These are phyloP conservation scores for Hymenopus coronatus DNA, from an alignment of 2,888 invertebrate genomes.

Conservation along the genomic window DNA sequence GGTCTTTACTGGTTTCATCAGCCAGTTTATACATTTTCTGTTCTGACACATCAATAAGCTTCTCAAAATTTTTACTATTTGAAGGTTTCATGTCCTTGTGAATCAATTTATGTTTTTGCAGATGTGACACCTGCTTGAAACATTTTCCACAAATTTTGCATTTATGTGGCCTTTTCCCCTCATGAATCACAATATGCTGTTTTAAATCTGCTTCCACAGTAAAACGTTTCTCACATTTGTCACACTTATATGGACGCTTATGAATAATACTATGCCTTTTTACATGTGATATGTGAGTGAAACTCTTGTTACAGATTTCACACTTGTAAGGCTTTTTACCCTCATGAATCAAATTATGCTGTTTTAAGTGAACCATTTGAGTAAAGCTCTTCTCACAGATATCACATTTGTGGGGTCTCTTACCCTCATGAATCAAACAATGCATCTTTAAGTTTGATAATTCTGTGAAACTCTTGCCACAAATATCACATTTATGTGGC, in stretches of 20 bases:
- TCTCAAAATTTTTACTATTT: background rate
- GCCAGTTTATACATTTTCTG: no score
- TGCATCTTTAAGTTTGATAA: background rate
- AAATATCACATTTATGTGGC: background rate
- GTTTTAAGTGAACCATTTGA: background rate
- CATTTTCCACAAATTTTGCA: background rate
- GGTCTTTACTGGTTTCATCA: no score
- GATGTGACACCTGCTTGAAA: background rate
- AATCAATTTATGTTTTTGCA: background rate
- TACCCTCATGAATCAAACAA: background rate
- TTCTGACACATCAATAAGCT: background rate
- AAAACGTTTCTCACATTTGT: background rate
- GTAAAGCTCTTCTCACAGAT: background rate
- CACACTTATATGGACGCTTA: background rate
- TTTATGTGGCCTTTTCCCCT: background rate
- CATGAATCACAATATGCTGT: background rate
- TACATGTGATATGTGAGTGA: background rate
- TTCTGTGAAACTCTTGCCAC: background rate
- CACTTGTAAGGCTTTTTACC: background rate
- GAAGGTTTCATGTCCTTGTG: background rate
- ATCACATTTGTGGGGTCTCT: background rate
- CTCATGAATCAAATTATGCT: background rate
- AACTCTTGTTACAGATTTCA: background rate
- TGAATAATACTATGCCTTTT: background rate
- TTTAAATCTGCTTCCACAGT: background rate